A percentile compares a stretch with the other conserved stretches of the same genome.
Evolutionary conservation across 2,888 invertebrate species (phyloP).

Genomic region (Blera fallax): DNA sequence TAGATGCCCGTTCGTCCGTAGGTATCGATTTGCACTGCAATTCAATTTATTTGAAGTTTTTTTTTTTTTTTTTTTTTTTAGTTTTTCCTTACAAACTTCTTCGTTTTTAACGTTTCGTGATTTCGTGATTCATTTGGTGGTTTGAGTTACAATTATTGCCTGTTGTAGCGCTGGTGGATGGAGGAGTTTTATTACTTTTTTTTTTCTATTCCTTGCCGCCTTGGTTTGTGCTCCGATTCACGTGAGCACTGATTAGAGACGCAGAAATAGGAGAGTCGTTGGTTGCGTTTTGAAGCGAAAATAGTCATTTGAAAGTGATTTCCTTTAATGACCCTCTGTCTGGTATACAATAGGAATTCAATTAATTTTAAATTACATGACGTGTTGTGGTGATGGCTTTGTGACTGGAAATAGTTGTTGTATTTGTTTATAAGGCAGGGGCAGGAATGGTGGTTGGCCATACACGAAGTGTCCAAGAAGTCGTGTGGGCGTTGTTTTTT

Average conservation of each 20-base stretch:
- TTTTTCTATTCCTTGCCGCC: not conserved
- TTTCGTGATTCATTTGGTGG: constrained; percentile 31
- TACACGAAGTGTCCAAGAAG: too few relatives aligned
- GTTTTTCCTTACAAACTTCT: not conserved
- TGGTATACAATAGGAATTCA: constrained; percentile 52
- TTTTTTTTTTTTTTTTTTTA: too few relatives aligned
- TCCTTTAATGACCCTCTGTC: constrained; percentile 54
- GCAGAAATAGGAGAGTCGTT: not conserved
- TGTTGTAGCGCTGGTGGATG: not conserved
- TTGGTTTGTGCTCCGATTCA: constrained; percentile 17
- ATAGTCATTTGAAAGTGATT: constrained; percentile 49
- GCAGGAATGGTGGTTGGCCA: too few relatives aligned
- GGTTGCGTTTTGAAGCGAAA: constrained; percentile 7
- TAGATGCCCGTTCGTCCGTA: constrained; percentile 27
- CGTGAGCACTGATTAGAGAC: constrained; percentile 28
- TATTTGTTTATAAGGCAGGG: too few relatives aligned
- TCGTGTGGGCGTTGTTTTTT: too few relatives aligned
- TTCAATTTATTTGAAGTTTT: constrained; percentile 35
- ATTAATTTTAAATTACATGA: constrained; percentile 67
- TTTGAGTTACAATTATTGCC: constrained; percentile 42
- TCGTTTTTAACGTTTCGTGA: constrained; percentile 12
- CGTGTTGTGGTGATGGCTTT: constrained; percentile 5
- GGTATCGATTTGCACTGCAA: constrained; percentile 50
- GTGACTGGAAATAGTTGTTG: too few relatives aligned
- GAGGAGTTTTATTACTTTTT: not conserved